phyloP scores from a whole-genome alignment of 2,888 invertebrate genomes.

The Netelia fuscicornis region DNA sequence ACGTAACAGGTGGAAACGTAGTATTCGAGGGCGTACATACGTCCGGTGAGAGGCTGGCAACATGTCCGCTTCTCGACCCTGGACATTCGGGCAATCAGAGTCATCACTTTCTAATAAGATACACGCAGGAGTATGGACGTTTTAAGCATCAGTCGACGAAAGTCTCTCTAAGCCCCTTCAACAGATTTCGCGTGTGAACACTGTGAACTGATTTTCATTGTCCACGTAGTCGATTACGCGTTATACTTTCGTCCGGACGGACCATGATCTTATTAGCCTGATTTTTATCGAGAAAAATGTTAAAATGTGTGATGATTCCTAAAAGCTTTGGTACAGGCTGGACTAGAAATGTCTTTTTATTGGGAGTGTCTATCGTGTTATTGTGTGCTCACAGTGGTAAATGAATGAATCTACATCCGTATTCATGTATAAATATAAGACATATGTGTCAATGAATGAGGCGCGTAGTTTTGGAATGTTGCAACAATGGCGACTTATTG shows the following conservation, averaged over 20 bases:
- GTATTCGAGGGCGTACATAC: slow-evolving; percentile 7
- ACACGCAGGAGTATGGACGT: neutral
- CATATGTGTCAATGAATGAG: neutral
- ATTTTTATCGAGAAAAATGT: slow-evolving; percentile 8
- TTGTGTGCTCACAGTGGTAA: slow-evolving; percentile 44
- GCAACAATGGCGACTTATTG: neutral
- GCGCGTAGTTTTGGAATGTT: slow-evolving; percentile 5
- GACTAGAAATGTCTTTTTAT: slow-evolving; percentile 30
- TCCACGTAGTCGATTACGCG: neutral
- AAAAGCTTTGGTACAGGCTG: slow-evolving; percentile 23
- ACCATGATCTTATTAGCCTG: slow-evolving; percentile 32
- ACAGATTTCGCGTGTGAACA: neutral
- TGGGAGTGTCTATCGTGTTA: slow-evolving; percentile 42
- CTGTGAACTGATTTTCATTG: neutral
- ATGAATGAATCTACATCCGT: neutral
- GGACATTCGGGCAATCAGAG: slow-evolving; percentile 38
- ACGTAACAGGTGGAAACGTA: slow-evolving; percentile 43
- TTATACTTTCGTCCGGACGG: neutral
- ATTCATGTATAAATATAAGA: neutral
- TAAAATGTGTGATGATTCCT: slow-evolving; percentile 27
- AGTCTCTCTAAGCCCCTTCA: neutral
- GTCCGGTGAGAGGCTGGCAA: slow-evolving; percentile 17
- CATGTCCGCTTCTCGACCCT: neutral
- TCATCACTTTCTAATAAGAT: slow-evolving; percentile 42
- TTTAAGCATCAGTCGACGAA: neutral